phyloP scores from a whole-genome alignment of 2,888 invertebrate species.

The Polylopha cassiicola region DNA sequence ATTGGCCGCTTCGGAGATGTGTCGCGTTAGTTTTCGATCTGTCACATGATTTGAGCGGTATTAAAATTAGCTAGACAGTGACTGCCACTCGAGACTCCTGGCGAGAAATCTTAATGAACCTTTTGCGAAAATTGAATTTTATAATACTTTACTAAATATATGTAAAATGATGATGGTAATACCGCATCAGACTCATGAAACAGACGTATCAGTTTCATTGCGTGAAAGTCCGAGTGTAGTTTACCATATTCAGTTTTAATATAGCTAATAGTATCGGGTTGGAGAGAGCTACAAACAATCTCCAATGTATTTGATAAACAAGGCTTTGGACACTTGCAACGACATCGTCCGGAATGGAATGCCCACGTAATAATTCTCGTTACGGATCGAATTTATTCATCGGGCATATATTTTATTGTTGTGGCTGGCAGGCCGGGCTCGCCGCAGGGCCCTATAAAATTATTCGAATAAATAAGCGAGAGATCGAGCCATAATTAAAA shows the following conservation, averaged over 20 bases:
- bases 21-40: constrained; percentile 51
- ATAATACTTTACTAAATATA: too few species aligned
- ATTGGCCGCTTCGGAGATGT: constrained; percentile 35
- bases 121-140: too few species aligned
- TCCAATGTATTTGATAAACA: too few species aligned
- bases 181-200: too few species aligned
- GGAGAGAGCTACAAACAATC: too few species aligned
- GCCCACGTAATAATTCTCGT: constrained; percentile 66
- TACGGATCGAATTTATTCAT: constrained; percentile 73
- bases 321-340: too few species aligned
- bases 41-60: constrained; percentile 62
- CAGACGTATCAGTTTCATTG: too few species aligned
- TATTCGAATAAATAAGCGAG: constrained; percentile 71
- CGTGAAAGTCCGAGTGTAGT: too few species aligned
- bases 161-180: too few species aligned
- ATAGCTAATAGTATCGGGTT: too few species aligned
- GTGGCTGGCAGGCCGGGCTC: constrained; percentile 43
- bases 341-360: constrained; percentile 47
- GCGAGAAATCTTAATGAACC: too few species aligned
- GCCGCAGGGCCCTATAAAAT: constrained; percentile 74
- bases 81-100: constrained; percentile 12
- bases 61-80: constrained; percentile 45
- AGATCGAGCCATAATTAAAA: constrained; percentile 72
- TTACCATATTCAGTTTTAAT: too few species aligned
- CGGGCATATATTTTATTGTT: constrained; percentile 67